Base-by-base conservation (phyloP, 1,140 invertebrate genomes). In the Geopemphigus sp. region DNA sequence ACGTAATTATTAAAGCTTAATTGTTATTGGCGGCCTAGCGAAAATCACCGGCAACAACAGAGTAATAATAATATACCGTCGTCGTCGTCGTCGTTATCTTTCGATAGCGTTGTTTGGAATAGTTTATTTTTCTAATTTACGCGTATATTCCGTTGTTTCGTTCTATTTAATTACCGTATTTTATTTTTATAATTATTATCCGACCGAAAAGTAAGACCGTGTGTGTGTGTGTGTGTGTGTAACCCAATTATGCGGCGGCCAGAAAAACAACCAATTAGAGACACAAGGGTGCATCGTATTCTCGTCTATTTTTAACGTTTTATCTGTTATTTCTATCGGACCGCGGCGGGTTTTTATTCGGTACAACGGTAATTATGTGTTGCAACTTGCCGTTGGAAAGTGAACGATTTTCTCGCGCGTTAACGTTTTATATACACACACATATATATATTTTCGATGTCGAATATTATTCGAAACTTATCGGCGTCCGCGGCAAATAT, bases 261-360 rank as follows among this genome's bases (percentile, higher is more conserved):
- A 2, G 45, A 24, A 50, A 68, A 68, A 68, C 66, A 68, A 68
- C 66, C 45, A 68, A 68, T 47, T 68, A 68, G 5, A 50, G 22
- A 39, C 32, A 39, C 3, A 8, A 50, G 8, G 5, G 22, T 22
- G 32, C 12, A 50, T 5, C 19, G 14, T 19, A 24, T 68, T 68
- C 19, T 10, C 32, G 45, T 50, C 66, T 68, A 68, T 68, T 68
- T 68, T 24, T 50, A 68, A 50, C 45, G 5, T 68, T 68, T 50
- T 68, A 47, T 68, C 45, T 24, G 47, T 68, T 17, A 3, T 24
- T 68, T 50, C 8, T 19, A 50, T 68, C 39, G 32, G n/a, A n/a
- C n/a, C n/a, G n/a, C n/a, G n/a, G 8, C 8, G 32, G 32, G 32
- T 39, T 39, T 39, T 39, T 8, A 8, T 39, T 39, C 32, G 32